phyloP scores from a whole-genome alignment of 2,113 vertebrate genomes.

The Lamprotornis superbus region DNA sequence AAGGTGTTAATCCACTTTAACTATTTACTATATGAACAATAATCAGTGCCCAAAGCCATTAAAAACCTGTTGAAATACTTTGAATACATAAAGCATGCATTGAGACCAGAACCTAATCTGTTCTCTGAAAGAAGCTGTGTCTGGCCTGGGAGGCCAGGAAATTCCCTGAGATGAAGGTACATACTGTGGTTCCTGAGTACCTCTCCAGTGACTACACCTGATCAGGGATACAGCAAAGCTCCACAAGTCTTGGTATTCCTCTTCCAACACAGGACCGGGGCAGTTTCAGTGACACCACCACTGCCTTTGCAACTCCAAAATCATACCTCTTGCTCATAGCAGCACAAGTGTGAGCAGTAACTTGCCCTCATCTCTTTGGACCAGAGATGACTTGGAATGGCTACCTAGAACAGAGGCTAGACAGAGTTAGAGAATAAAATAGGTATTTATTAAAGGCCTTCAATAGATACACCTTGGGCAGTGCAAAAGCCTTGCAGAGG shows the following conservation, averaged over 20 bases:
- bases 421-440: neutral
- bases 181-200: accelerated
- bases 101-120: neutral
- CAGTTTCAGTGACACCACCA: neutral
- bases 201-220: neutral
- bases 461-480: neutral
- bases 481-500: neutral
- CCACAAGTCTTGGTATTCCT: neutral
- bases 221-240: neutral
- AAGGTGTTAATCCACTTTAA: neutral
- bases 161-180: neutral
- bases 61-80: neutral
- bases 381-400: neutral
- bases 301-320: neutral
- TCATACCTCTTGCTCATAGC: neutral
- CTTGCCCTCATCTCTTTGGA: neutral
- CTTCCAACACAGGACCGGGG: neutral
- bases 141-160: neutral
- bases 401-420: neutral
- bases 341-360: neutral
- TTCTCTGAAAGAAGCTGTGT: neutral
- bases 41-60: neutral
- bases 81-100: neutral
- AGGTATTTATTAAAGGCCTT: neutral
- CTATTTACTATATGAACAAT: neutral